Evolutionary conservation across 1,140 invertebrate species (phyloP), one percentile per base, ranked within the genome.

Genomic region (Polyergus mexicanus): DNA sequence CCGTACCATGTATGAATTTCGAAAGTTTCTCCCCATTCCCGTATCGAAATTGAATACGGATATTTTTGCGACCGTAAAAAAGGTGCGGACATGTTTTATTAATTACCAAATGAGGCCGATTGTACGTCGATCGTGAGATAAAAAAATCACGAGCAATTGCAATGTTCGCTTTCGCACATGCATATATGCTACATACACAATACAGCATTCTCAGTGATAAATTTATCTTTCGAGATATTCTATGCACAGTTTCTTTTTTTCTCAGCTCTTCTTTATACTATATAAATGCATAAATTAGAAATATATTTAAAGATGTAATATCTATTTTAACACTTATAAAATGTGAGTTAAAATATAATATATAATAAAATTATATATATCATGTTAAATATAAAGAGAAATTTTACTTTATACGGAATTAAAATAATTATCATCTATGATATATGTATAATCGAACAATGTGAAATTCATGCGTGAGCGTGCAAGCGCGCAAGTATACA

Each of bases 1-100:
- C 66, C 47, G 28, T 51, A 16, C 44, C 44, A 25, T 54, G 19
- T 54, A 19, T 41, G 68, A 83, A 74, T 72, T 72, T 83, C 78
- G 78, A 83, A 83, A 83, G 68, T 83, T 83, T 62, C 68, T 62
- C 78, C 54, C 51, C 56, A 25, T 41, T 60, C 22, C 25, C 41
- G 19, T 32, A 38, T 28, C n/a, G 25, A 32, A 41, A 32, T 25
- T 38, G 65, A 32, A 35, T 2, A 19, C 38, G 54, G 25, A 74
- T 28, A 41, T 74, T 74, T n/a, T 38, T n/a, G 51, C 19, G 6
- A 22, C 16, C 16, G n/a, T 71, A 28, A 51, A 51, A 47, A 51
- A 71, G 51, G 35, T 11, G 78, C 28, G 54, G 78, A 83, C 78
- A 35, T 28, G 16, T 22, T 54, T 47, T 44, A 83, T 83, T 83